Base-by-base conservation (phyloP, 1,140 invertebrate species). In the Atta texana region DNA sequence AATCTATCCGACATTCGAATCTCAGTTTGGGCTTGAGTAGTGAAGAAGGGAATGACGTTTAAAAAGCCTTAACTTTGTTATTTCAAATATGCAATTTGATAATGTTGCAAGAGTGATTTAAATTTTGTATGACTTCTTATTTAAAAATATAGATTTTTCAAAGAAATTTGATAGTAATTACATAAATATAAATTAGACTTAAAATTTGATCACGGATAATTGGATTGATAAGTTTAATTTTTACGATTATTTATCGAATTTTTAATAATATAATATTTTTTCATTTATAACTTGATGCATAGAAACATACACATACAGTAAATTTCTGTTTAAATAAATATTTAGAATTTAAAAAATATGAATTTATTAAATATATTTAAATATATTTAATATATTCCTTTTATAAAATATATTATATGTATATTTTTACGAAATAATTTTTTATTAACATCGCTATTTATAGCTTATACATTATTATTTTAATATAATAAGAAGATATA, bases 1-100 rank as follows among this genome's bases (percentile, higher is more conserved):
- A 75, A 75, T 84, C 55, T 84, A 75, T 84, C 39, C 59, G n/a
- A 14, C 55, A 84, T 74, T 75, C 55, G 39, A 21, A 84, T 74
- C 80, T 74, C 69, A 74, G 34, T 82, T 49, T 21, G 18, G 14
- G 16, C 24, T 84, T 75, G 55, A 75, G 31, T 74, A 59, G 74
- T 75, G 39, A 84, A 7, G 69, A 75, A 14, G 18, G 55, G 16
- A 61, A 61, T 39, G 16, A 53, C 39, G 24, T 14, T 74, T 34
- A 21, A 14, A 39, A 75, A 49, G 69, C 34, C 21, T 44, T 18
- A 59, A 39, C 39, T 53, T 82, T 55, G 34, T 49, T 61, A 72
- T 72, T 74, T 57, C 24, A 28, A 74, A 24, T 74, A 21, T 82
- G 6, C 10, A 80, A 24, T 44, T 44, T n/a, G 0, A 18, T 24